A percentile compares a stretch with the other conserved stretches of the same genome.
Evolutionary conservation across 2,797 vertebrate genomes (phyloP).

Genomic region (Muscicapa striata): DNA sequence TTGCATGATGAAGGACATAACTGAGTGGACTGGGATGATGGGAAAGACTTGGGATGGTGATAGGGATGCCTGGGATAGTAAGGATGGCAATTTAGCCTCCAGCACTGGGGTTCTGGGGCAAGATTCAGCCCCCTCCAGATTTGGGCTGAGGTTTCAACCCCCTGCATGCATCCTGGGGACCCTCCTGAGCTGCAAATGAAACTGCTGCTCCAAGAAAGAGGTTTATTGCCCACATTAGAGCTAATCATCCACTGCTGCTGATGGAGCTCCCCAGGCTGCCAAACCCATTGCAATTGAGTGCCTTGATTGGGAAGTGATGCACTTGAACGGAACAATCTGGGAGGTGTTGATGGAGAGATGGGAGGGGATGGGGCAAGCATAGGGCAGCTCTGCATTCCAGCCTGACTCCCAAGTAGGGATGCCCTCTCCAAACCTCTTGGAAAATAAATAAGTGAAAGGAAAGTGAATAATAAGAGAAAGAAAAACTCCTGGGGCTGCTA

Average conservation of each 20-base stretch:
- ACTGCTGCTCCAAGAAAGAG: neutral
- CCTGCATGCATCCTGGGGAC: neutral
- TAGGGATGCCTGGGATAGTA: neutral
- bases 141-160: neutral
- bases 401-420: neutral
- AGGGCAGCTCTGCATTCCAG: rapidly evolving
- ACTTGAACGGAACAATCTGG: neutral
- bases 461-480: neutral
- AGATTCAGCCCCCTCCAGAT: neutral
- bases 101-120: neutral
- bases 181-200: neutral
- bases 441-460: neutral
- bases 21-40: neutral
- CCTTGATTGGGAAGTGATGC: conserved; percentile 24
- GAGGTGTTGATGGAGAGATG: neutral
- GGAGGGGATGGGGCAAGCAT: neutral
- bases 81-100: neutral
- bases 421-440: neutral
- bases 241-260: neutral
- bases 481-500: neutral
- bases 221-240: neutral
- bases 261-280: conserved; percentile 20
- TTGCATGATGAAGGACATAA: too few relatives aligned
- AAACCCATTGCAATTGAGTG: neutral
- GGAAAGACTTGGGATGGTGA: neutral